Evolutionary conservation across 2,797 vertebrate species (phyloP), one percentile per base, ranked within the genome.

Genomic region (Sebastes kiyomatsui): DNA sequence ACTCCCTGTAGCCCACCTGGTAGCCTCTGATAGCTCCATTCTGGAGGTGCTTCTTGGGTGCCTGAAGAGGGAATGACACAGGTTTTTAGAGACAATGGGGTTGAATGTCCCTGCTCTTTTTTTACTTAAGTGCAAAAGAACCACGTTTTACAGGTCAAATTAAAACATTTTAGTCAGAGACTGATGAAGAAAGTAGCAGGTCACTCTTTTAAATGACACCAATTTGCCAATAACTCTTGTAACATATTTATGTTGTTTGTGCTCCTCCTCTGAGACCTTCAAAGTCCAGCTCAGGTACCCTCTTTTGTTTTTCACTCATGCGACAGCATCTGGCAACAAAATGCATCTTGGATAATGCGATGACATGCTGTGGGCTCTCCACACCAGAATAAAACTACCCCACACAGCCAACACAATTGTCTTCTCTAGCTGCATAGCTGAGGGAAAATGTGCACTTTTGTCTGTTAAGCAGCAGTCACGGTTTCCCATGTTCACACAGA

Each of bases 21-120:
- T 99, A 99, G 55, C 98, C 98, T 6, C 95, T 95, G 93, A 99
- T 99, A 65, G 98, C 97, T 3, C 98, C 98, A 0, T 99, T 99
- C 92, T 99, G 98, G 61, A 99, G 92, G 59, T 99, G 97, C 83
- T 97, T 98, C 94, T 97, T 97, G 8, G 98, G 98, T 5, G 97
- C 94, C 98, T 99, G 70, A 62, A 54, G 55, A 49, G 62, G 0
- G 11, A 69, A 77, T 0, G 2, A 75, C 11, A 72, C 5, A 2
- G 22, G 16, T 64, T 30, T 38, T 49, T 38, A 25, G 27, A 82
- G 23, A 54, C 20, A n/a, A 27, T n/a, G 2, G 1, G 2, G 8
- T 28, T 61, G n/a, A 33, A 49, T 0, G 1, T 52, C 23, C 5
- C 18, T 20, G 35, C 1, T 6, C 14, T 18, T 66, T 59, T 58